A percentile compares a stretch with the other conserved stretches of the same genome.
Conservation (phyloP, 2,113 vertebrate species). For the Coptodon bakossiorum region DNA sequence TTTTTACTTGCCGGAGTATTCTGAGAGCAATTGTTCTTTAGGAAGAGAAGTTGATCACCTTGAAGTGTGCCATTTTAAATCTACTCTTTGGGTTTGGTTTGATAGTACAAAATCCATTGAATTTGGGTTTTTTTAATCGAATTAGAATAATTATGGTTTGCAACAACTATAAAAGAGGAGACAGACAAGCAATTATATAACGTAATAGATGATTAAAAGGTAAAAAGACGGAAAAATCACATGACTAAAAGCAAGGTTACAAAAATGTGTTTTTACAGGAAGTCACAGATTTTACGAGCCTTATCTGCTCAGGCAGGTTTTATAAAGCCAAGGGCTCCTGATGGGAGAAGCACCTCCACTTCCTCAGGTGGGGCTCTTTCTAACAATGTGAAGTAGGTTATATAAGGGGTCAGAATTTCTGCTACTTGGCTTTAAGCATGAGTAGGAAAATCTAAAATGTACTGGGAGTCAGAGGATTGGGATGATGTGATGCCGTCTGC, state of each 20-base stretch:
- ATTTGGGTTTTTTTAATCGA: neutral
- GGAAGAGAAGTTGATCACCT: neutral
- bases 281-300: neutral
- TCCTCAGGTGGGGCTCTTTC: neutral
- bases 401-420: neutral
- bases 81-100: neutral
- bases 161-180: neutral
- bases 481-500: neutral
- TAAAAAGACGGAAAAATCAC: neutral
- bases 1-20: neutral
- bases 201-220: neutral
- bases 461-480: neutral
- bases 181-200: neutral
- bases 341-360: neutral
- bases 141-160: neutral
- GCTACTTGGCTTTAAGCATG: neutral
- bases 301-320: neutral
- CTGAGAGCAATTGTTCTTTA: neutral
- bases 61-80: neutral
- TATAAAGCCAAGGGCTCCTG: neutral
- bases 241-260: neutral
- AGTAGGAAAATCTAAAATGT: neutral
- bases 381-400: neutral
- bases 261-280: neutral
- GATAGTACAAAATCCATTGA: neutral